These are phyloP conservation scores for Emydocephalus ijimae DNA, from an alignment of 2,113 vertebrate species.

Conservation along the genomic window DNA sequence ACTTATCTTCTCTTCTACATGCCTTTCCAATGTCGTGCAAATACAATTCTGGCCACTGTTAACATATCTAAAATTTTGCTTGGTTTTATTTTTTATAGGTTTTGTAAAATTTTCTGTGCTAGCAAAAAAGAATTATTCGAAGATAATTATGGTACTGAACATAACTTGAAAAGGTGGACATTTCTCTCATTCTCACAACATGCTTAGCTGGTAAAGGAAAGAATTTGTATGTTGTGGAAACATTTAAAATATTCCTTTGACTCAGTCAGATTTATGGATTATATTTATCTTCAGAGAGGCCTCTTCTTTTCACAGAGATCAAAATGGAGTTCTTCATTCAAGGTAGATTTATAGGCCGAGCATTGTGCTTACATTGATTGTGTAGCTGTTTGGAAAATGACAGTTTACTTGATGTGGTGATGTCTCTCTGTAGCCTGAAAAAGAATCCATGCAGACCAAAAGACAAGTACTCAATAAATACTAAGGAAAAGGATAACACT, in stretches of 20 bases:
- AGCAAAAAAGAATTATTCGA: background rate
- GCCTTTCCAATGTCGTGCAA: too few relatives aligned
- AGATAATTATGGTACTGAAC: background rate
- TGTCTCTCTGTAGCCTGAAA: background rate
- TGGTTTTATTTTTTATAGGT: background rate
- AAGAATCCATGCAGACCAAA: background rate
- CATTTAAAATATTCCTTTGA: background rate
- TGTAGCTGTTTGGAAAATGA: background rate
- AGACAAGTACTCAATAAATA: background rate
- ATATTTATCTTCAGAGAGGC: background rate
- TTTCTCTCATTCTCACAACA: background rate
- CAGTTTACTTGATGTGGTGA: background rate
- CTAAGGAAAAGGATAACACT: conserved; percentile 13
- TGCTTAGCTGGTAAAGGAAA: background rate
- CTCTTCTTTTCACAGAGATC: background rate
- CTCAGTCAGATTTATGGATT: background rate
- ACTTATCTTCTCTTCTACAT: too few relatives aligned
- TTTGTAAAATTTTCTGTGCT: background rate
- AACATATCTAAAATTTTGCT: background rate
- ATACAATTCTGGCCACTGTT: too few relatives aligned
- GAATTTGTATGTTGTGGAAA: background rate
- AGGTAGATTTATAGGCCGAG: too few relatives aligned
- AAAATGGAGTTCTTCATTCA: background rate
- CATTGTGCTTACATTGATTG: background rate
- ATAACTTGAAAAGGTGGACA: background rate